Evolutionary conservation across 2,797 vertebrate genomes (phyloP), one percentile per base, ranked within the genome.

Genomic region (Lepus townsendii): DNA sequence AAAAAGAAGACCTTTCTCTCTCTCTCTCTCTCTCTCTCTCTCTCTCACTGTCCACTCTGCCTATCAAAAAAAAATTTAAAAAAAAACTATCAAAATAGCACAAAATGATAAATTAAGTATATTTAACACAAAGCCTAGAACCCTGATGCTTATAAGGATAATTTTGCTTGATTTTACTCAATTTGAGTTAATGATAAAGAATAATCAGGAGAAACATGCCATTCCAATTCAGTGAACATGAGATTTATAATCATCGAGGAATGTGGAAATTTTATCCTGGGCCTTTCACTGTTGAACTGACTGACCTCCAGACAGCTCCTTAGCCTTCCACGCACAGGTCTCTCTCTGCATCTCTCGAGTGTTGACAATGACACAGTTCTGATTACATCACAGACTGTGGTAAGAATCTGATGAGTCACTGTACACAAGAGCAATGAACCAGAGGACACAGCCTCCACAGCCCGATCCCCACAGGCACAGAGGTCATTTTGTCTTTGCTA

Each of bases 401-500:
- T 4, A 4, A 90, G 65, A 73, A 12, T 8, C 24, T 17, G 17
- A 63, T 13, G 38, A 84, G n/a, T 32, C 54, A 68, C 17, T 22
- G 54, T 10, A 27, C 57, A 54, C 50, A 85, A 26, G 6, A 88
- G 27, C 3, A 3, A 10, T 30, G 50, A 73, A 35, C n/a, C 17
- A 54, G 50, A 73, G 65, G 47, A 42, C 42, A 22, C 0, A 3
- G n/a, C 68, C 27, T 50, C n/a, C 19, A 17, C 9, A 38, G 35
- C 3, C 0, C 6, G 62, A 52, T 0, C 38, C 26, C 66, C 24
- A 6, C 0, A 62, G 32, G 16, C 22, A 32, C n/a, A 12, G 35
- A 54, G 30, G 68, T 5, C 11, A 6, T 19, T 19, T 50, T 9
- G 2, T 13, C 9, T 69, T 75, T 30, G 8, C 52, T 50, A 2